Evolutionary conservation across 2,797 vertebrate species (phyloP).

Genomic region (Myiotriccus ornatus): DNA sequence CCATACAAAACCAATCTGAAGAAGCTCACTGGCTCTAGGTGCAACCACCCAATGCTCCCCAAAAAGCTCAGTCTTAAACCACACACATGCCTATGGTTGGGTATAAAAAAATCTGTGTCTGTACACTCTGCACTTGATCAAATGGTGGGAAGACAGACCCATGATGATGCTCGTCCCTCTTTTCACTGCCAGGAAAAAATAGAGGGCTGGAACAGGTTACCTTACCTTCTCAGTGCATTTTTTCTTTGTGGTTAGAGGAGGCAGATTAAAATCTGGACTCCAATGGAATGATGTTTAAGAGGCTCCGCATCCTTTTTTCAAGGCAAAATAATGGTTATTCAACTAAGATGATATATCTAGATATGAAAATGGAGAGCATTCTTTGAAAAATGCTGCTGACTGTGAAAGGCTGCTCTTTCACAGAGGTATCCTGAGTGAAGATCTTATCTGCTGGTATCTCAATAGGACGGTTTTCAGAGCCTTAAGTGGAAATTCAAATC

Average conservation of each 20-base stretch:
- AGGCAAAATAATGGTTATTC: conserved; percentile 73
- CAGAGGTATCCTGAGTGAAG: conserved; percentile 64
- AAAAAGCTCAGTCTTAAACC: not conserved
- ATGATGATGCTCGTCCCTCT: fast-evolving
- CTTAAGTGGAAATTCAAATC: conserved; percentile 70
- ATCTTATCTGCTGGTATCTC: conserved; percentile 68
- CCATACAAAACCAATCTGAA: not conserved
- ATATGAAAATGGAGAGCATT: conserved; percentile 71
- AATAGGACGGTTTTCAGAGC: conserved; percentile 58
- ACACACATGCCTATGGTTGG: fast-evolving
- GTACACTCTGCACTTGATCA: fast-evolving
- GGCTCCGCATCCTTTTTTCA: conserved; percentile 39
- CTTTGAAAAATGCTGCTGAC: conserved; percentile 62
- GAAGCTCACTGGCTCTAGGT: fast-evolving
- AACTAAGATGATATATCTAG: conserved; percentile 65
- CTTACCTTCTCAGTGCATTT: conserved; percentile 13
- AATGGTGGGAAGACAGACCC: not conserved
- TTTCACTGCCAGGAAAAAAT: not conserved
- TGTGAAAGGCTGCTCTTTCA: conserved; percentile 68
- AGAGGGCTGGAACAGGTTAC: conserved; percentile 2
- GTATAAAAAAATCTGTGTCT: fast-evolving
- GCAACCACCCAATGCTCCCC: not conserved
- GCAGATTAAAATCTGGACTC: conserved; percentile 68
- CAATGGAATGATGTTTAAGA: conserved; percentile 62
- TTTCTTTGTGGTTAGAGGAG: conserved; percentile 10